phyloP scores from a whole-genome alignment of 1,140 invertebrate species.

The Fragariocoptes setiger region DNA sequence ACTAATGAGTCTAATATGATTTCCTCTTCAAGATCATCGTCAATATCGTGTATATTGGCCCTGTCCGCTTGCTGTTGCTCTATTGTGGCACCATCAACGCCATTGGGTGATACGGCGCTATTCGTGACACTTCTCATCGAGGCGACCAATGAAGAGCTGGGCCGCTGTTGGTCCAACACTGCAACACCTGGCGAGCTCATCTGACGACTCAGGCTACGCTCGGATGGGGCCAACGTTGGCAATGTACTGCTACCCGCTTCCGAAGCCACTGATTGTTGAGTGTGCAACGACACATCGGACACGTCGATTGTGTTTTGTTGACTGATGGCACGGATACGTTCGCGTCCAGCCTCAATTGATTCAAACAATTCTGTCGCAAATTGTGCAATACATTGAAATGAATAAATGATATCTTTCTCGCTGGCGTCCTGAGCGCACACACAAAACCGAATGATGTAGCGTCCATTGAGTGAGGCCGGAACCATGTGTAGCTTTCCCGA shows the following conservation, averaged over 20 bases:
- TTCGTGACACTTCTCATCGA: too few species aligned
- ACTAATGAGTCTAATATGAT: not conserved
- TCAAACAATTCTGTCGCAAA: conserved; percentile 47
- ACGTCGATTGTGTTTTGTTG: not conserved
- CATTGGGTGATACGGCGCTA: too few species aligned
- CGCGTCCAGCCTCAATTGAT: conserved; percentile 3
- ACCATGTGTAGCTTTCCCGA: conserved; percentile 92
- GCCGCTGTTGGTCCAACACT: too few species aligned
- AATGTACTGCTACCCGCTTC: too few species aligned
- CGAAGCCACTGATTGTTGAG: not conserved
- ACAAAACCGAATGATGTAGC: conserved; percentile 73
- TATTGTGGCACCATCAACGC: too few species aligned
- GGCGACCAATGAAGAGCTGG: too few species aligned
- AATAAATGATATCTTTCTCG: conserved; percentile 51
- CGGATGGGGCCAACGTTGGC: too few species aligned
- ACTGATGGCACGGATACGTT: not conserved
- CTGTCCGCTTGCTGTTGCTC: too few species aligned
- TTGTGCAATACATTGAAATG: conserved; percentile 60
- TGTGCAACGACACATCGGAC: not conserved
- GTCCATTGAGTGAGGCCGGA: conserved; percentile 39
- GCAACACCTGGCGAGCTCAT: too few species aligned
- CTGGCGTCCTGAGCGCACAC: conserved; percentile 65
- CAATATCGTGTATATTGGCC: too few species aligned
- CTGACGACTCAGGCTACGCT: too few species aligned
- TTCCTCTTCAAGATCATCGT: not conserved